Base-by-base conservation (phyloP, 2,113 vertebrate genomes). In the Megaceryle torquata region DNA sequence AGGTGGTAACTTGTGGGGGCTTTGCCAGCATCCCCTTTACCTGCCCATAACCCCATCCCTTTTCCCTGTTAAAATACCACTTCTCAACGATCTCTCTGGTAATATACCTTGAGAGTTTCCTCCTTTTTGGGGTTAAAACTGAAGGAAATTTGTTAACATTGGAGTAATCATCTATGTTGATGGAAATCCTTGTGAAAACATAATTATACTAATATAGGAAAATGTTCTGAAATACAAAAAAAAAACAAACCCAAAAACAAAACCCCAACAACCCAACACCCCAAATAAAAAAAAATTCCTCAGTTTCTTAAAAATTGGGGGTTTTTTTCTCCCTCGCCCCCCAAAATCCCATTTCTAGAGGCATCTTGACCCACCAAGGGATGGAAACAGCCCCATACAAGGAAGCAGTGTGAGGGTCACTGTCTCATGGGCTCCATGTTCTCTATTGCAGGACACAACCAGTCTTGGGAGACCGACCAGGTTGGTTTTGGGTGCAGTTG, bases 341-440 rank as follows among this genome's bases (percentile, higher is more conserved):
- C 37, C 37, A 37, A 37, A 37, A 37, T 33, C 0, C 0, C 14
- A 10, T 60, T 71, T 76, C n/a, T 22, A 39, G 53, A 31, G 67
- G 19, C 7, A 10, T 14, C 10, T 44, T 9, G 82, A 1, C 10
- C 56, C 33, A 3, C 5, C 7, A 2, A 13, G 61, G 29, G 43
- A 4, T 53, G 59, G 43, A 12, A 3, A 1, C 2, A 2, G 15
- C 4, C 35, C 43, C 15, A 12, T 0, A 0, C 1, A 0, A 4
- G 22, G 69, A 1, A 19, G 81, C 50, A 17, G 56, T 0, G 9
- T 2, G 1, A 0, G 0, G 29, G 7, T 8, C 28, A 2, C 33
- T 16, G 2, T 3, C 3, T 7, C 5, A 5, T 2, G 2, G 35
- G 33, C 20, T n/a, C 41, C 2, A 0, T 13, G 2, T 25, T 11